phyloP scores from a whole-genome alignment of 2,888 invertebrate genomes.

The Rhagonycha lutea region DNA sequence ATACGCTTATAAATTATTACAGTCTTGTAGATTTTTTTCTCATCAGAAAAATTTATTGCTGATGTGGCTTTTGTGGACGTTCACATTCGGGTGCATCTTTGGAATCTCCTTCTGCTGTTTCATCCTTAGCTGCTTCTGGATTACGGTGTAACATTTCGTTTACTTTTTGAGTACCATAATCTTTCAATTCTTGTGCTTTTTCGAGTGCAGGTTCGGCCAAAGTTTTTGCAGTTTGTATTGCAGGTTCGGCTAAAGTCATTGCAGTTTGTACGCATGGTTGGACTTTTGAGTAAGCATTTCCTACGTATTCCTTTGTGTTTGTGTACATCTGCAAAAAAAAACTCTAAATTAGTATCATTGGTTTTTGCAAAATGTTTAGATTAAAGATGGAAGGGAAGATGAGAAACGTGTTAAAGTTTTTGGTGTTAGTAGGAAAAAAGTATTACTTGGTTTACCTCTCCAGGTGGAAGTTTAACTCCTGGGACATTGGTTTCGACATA shows the following conservation, averaged over 20 bases:
- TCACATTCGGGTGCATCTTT: background rate
- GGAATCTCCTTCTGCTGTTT: background rate
- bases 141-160: conserved; percentile 41
- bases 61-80: background rate
- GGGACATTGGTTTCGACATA: conserved; percentile 62
- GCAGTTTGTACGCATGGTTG: conserved; percentile 36
- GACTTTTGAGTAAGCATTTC: conserved; percentile 27
- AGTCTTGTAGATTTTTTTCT: background rate
- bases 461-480: conserved; percentile 60
- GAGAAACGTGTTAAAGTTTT: background rate
- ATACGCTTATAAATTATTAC: background rate
- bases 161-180: conserved; percentile 45
- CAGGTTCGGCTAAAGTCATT: conserved; percentile 24
- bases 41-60: background rate
- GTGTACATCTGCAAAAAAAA: conserved; percentile 53
- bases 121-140: background rate
- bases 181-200: conserved; percentile 42
- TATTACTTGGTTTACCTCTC: conserved; percentile 53
- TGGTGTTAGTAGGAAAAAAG: background rate
- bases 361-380: background rate
- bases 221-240: conserved; percentile 10
- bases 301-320: conserved; percentile 52
- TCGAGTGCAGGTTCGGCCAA: conserved; percentile 44
- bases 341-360: conserved; percentile 43
- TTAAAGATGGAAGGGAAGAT: too few species aligned